These are phyloP conservation scores for Distichodus sexfasciatus DNA, from an alignment of 2,797 vertebrate genomes.

Conservation along the genomic window DNA sequence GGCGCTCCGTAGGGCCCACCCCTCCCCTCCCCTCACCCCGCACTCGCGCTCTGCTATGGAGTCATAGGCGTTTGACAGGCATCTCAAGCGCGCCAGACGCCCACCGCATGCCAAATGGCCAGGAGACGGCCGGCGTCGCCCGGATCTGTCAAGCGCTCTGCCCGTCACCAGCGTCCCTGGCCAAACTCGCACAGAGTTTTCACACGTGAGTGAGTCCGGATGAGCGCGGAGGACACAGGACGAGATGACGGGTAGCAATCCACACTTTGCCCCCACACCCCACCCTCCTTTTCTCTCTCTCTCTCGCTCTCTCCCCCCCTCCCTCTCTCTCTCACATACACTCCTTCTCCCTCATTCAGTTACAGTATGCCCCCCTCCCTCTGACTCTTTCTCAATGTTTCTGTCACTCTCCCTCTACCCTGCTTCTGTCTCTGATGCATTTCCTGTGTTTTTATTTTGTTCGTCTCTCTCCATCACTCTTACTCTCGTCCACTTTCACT, in stretches of 20 bases:
- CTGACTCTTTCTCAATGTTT: background rate
- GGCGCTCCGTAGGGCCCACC: constrained; percentile 98
- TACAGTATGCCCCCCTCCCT: background rate
- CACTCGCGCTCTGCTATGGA: constrained; percentile 96
- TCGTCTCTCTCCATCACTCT: too few relatives aligned
- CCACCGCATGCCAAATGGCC: constrained; percentile 97
- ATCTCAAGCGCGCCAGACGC: constrained; percentile 98
- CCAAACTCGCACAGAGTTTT: constrained; percentile 80
- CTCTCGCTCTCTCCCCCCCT: background rate
- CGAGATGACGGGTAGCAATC: constrained; percentile 64
- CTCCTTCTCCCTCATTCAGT: background rate
- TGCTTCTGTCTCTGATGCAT: constrained; percentile 4
- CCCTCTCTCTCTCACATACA: constrained; percentile 29
- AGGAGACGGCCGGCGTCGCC: constrained; percentile 90
- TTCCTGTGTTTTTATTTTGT: too few relatives aligned
- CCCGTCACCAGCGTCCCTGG: constrained; percentile 74
- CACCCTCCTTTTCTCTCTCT: constrained; percentile 58
- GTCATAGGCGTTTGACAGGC: constrained; percentile 99
- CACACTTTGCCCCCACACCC: too few relatives aligned
- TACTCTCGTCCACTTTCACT: too few relatives aligned
- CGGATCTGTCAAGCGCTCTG: constrained; percentile 97
- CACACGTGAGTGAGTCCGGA: constrained; percentile 86
- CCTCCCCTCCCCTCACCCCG: too few relatives aligned
- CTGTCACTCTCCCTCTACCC: constrained; percentile 8
- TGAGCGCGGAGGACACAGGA: constrained; percentile 65